These are phyloP conservation scores for Psophia crepitans DNA, from an alignment of 2,113 vertebrate species.

Conservation along the genomic window DNA sequence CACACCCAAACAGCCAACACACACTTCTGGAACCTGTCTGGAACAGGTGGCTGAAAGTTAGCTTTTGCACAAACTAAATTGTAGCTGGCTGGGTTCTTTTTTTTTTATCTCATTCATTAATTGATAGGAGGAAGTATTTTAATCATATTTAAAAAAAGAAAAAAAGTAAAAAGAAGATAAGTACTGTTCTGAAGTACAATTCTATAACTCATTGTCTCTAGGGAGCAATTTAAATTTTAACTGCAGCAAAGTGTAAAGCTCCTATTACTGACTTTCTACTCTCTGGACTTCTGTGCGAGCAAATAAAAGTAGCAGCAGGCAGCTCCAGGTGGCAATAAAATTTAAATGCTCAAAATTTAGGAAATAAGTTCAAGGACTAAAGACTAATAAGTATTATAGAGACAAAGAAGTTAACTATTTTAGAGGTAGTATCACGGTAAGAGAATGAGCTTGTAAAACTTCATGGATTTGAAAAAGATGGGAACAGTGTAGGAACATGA, in stretches of 20 bases:
- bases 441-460: neutral
- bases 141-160: neutral
- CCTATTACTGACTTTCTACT: constrained; percentile 12
- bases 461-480: neutral
- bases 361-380: constrained; percentile 47
- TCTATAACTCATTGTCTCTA: neutral
- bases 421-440: neutral
- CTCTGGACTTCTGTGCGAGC: neutral
- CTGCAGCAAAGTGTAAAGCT: constrained; percentile 1
- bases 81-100: neutral
- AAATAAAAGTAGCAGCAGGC: constrained; percentile 31
- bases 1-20: neutral
- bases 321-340: constrained; percentile 38
- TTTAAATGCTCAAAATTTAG: constrained; percentile 16
- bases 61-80: neutral
- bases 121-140: neutral
- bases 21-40: neutral
- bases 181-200: neutral
- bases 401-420: neutral
- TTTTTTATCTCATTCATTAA: neutral
- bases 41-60: neutral
- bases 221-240: constrained; percentile 43
- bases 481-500: neutral
- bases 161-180: neutral
- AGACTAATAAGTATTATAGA: neutral